phyloP scores from a whole-genome alignment of 37 sponge, comb jelly and placozoan genomes.

The Corticium candelabrum region DNA sequence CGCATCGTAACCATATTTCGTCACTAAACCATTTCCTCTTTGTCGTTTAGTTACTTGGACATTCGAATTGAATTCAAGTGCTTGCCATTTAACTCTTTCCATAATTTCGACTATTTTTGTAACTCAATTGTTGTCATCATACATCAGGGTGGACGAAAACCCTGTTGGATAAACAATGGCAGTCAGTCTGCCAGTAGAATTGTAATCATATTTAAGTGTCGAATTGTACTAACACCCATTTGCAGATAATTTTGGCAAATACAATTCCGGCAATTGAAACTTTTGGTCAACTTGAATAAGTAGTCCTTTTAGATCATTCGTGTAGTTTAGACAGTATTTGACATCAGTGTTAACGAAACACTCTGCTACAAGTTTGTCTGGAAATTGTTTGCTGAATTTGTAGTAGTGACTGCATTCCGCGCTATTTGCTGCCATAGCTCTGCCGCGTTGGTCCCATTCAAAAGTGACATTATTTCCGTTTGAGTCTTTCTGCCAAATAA shows the following conservation, averaged over 20 bases:
- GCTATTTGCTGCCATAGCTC: background rate
- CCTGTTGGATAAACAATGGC: background rate
- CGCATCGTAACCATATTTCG: background rate
- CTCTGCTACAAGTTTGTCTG: background rate
- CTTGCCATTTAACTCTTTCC: background rate
- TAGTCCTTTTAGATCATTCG: background rate
- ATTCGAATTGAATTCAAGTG: background rate
- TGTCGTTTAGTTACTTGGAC: background rate
- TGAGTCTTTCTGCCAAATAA: background rate
- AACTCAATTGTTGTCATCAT: background rate
- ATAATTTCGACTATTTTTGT: background rate
- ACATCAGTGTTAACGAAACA: background rate
- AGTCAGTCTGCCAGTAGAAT: background rate
- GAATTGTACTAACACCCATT: too few relatives aligned
- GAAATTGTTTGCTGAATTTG: background rate
- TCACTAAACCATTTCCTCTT: background rate
- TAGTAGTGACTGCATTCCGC: too few relatives aligned
- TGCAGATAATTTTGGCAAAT: too few relatives aligned
- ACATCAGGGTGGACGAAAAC: background rate
- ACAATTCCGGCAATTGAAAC: too few relatives aligned
- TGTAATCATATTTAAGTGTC: background rate
- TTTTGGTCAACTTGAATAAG: background rate
- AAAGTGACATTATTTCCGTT: background rate
- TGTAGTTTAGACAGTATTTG: background rate
- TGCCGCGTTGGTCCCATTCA: background rate